Conservation (phyloP, 92 coral and sea anemone genomes). For the Zoanthus gigantus region DNA sequence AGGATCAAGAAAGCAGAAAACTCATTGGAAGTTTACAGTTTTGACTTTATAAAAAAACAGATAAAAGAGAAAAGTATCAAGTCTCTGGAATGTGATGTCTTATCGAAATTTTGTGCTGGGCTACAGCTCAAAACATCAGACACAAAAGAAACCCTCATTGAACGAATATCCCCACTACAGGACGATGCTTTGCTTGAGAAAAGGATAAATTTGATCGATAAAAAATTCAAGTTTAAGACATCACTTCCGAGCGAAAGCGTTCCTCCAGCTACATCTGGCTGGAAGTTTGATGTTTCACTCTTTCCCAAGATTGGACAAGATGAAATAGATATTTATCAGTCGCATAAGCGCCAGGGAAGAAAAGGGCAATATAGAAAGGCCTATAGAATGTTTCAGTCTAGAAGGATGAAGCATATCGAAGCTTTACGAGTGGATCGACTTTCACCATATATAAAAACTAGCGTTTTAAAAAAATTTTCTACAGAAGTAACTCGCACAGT, state of each 20-base stretch:
- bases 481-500: slow-evolving; percentile 63
- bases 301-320: slow-evolving; percentile 43
- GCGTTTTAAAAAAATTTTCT: slow-evolving; percentile 57
- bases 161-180: slow-evolving; percentile 50
- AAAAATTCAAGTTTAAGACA: slow-evolving; percentile 50
- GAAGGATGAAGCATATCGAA: slow-evolving; percentile 60
- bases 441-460: slow-evolving; percentile 49
- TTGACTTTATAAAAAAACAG: slow-evolving; percentile 54
- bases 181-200: slow-evolving; percentile 50
- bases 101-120: slow-evolving; percentile 54
- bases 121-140: slow-evolving; percentile 60
- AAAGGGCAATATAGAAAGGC: slow-evolving; percentile 68
- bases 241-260: slow-evolving; percentile 56
- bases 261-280: slow-evolving; percentile 62
- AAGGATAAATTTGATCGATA: slow-evolving; percentile 40
- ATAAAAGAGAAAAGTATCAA: slow-evolving; percentile 20
- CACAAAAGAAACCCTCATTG: slow-evolving; percentile 49
- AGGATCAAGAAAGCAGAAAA: slow-evolving; percentile 14
- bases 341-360: slow-evolving; percentile 50
- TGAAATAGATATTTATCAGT: slow-evolving; percentile 35
- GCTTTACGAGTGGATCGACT: slow-evolving; percentile 33
- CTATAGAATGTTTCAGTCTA: slow-evolving; percentile 54
- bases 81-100: slow-evolving; percentile 50
- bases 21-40: slow-evolving; percentile 30
- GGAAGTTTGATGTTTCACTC: slow-evolving; percentile 51